Conservation (phyloP, 2,113 vertebrate genomes). For the Gallinago undulata region DNA sequence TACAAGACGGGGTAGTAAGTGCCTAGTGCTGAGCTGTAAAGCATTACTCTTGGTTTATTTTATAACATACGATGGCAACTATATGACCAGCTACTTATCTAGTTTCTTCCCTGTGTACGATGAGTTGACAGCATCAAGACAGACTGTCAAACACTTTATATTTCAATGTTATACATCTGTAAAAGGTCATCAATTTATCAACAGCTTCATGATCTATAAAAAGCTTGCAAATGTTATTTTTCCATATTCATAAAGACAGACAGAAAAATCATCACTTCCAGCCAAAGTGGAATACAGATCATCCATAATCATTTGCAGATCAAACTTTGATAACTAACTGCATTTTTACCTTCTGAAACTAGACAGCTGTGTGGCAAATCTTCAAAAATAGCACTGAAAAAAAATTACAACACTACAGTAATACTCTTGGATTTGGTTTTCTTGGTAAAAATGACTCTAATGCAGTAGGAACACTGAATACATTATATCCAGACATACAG, state of each 20-base stretch:
- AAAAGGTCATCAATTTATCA: slow-evolving; percentile 27
- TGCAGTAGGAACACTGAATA: background rate
- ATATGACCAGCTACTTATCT: background rate
- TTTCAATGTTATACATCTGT: background rate
- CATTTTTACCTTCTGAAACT: background rate
- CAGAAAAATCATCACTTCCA: background rate
- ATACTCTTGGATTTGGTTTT: background rate
- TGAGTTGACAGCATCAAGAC: background rate
- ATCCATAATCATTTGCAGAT: background rate
- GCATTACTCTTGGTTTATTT: background rate
- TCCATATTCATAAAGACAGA: slow-evolving; percentile 6
- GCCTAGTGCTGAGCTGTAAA: background rate
- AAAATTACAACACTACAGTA: background rate
- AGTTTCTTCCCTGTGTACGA: background rate
- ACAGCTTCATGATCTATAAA: slow-evolving; percentile 20
- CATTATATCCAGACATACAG: background rate
- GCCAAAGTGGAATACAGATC: background rate
- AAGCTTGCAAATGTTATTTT: slow-evolving; percentile 1
- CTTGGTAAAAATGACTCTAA: background rate
- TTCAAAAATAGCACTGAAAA: background rate
- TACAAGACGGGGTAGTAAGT: background rate
- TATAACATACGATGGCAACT: background rate
- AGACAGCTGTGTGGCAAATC: background rate
- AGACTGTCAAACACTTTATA: background rate
- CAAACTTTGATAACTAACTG: background rate